phyloP scores from a whole-genome alignment of 2,797 vertebrate genomes.

The Calcarius lapponicus region DNA sequence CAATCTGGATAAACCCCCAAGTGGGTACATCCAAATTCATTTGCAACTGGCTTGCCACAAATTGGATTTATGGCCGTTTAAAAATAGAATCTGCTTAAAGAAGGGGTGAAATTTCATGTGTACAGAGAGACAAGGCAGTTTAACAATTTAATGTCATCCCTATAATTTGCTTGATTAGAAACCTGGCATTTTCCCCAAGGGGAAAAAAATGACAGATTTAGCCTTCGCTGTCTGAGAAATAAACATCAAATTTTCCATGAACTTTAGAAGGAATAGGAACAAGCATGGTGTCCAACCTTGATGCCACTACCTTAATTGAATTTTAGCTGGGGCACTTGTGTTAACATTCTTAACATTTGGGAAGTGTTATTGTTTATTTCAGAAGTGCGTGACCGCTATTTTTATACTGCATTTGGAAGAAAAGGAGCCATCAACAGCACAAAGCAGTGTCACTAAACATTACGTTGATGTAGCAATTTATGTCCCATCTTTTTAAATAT shows the following conservation, averaged over 20 bases:
- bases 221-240: conserved; percentile 3
- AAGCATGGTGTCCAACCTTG: not conserved
- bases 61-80: not conserved
- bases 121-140: conserved; percentile 6
- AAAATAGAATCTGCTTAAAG: conserved; percentile 41
- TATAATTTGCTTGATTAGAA: conserved; percentile 64
- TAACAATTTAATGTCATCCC: conserved; percentile 41
- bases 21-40: not conserved
- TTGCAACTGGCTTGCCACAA: conserved; percentile 2
- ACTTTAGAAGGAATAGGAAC: not conserved
- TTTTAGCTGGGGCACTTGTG: not conserved
- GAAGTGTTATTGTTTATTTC: conserved; percentile 19
- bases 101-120: conserved; percentile 30
- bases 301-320: not conserved
- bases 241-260: conserved; percentile 12
- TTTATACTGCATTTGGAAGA: not conserved
- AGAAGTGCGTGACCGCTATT: not conserved
- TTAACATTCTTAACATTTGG: conserved; percentile 23
- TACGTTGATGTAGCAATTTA: not conserved
- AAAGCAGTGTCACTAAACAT: not conserved
- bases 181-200: conserved; percentile 45
- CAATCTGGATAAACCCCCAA: not conserved
- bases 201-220: conserved; percentile 39
- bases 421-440: not conserved
- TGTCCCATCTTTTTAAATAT: not conserved